Evolutionary conservation across 2,888 invertebrate species (phyloP).

Genomic region (Strigamia maritima): DNA sequence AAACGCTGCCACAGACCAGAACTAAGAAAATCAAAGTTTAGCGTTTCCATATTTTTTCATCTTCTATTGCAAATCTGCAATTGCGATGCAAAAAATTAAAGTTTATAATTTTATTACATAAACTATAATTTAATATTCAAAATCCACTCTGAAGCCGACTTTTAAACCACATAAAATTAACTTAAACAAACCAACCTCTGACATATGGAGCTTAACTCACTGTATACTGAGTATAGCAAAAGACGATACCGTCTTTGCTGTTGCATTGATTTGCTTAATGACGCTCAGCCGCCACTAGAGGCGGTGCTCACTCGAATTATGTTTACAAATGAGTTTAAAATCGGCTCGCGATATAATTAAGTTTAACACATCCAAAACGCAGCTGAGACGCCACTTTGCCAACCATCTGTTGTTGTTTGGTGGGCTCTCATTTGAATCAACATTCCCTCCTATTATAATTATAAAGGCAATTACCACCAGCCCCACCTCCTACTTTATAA

Average conservation of each 20-base stretch:
- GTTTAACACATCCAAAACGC: constrained; percentile 15
- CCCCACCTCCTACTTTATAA: neutral
- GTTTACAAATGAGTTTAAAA: constrained; percentile 15
- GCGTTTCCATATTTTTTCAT: no score
- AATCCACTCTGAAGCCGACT: neutral
- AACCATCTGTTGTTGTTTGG: constrained; percentile 15
- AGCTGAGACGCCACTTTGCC: constrained; percentile 10
- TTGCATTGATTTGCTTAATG: constrained; percentile 10
- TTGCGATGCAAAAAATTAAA: neutral
- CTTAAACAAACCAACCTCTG: neutral
- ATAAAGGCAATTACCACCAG: constrained; percentile 5
- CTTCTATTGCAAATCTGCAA: no score
- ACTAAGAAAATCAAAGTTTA: no score
- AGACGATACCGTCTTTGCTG: neutral
- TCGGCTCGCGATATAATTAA: constrained; percentile 10
- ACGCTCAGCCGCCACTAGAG: constrained; percentile 10
- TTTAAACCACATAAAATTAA: constrained; percentile 4
- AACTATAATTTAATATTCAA: neutral
- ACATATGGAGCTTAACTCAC: neutral
- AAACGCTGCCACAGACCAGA: no score
- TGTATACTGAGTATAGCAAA: neutral
- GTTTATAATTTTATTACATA: neutral
- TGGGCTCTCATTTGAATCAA: constrained; percentile 15
- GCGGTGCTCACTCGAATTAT: constrained; percentile 15
- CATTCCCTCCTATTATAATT: constrained; percentile 10